These are phyloP conservation scores for Heliangelus exortis DNA, from an alignment of 2,797 vertebrate species.

Conservation along the genomic window DNA sequence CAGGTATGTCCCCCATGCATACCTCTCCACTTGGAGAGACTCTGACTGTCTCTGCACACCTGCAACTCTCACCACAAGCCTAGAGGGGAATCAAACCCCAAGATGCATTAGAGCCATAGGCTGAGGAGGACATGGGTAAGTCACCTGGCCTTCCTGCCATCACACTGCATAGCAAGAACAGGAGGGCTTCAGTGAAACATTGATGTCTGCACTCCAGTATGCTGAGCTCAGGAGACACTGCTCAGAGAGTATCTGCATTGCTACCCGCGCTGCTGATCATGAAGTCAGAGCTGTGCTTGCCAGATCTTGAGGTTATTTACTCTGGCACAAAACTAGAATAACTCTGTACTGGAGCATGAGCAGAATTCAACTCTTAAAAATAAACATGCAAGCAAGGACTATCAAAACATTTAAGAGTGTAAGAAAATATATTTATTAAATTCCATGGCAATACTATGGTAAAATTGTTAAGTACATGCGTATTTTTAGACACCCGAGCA, in stretches of 20 bases:
- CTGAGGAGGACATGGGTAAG: rapidly evolving
- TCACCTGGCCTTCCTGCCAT: neutral
- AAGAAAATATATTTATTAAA: constrained; percentile 88
- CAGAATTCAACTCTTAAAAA: constrained; percentile 24
- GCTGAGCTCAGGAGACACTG: neutral
- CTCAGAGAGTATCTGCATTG: neutral
- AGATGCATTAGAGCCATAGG: neutral
- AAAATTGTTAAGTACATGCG: constrained; percentile 82
- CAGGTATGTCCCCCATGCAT: rapidly evolving
- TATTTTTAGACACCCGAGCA: constrained; percentile 77
- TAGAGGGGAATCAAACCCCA: neutral
- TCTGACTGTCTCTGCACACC: neutral
- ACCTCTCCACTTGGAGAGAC: too few species aligned
- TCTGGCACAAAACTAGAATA: constrained; percentile 3
- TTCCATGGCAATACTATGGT: constrained; percentile 77
- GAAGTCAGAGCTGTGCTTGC: neutral
- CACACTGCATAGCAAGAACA: neutral
- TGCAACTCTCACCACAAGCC: neutral
- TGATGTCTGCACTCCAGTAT: rapidly evolving
- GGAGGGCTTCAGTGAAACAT: neutral
- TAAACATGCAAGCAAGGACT: constrained; percentile 26
- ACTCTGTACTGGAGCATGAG: neutral
- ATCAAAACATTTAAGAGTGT: constrained; percentile 58
- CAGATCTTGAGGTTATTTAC: constrained; percentile 17
- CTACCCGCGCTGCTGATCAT: neutral